Evolutionary conservation across 35 echinoderm and acorn worm species (phyloP).

Genomic region (Amphiura filiformis): DNA sequence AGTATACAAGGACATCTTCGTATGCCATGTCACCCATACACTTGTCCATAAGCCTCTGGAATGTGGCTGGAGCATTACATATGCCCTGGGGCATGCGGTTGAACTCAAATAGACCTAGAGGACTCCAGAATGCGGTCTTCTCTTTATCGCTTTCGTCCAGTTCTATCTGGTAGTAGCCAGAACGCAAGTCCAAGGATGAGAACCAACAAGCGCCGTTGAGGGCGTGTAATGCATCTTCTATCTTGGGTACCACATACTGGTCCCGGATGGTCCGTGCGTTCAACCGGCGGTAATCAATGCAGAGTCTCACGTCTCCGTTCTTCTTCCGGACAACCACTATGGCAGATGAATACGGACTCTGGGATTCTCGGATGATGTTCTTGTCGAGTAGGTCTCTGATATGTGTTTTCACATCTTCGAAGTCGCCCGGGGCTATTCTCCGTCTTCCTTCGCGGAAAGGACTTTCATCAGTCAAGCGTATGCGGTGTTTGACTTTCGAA

Average conservation of each 20-base stretch:
- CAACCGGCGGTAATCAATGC: conserved; percentile 42
- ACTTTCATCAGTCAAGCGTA: conserved; percentile 16
- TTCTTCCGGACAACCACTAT: conserved; percentile 52
- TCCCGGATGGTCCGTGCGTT: conserved; percentile 6
- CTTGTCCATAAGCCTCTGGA: conserved; percentile 67
- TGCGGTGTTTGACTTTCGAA: not conserved
- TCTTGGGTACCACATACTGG: conserved; percentile 23
- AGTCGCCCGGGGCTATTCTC: conserved; percentile 11
- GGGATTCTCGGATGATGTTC: conserved; percentile 33
- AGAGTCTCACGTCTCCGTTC: conserved; percentile 21
- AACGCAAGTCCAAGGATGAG: conserved; percentile 27
- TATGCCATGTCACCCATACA: conserved; percentile 45
- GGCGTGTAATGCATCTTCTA: conserved; percentile 4
- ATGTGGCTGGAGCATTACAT: conserved; percentile 61
- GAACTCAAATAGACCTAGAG: conserved; percentile 52
- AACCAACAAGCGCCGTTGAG: conserved; percentile 12
- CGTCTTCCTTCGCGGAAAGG: conserved; percentile 20
- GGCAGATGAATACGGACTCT: conserved; percentile 35
- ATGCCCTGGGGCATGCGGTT: conserved; percentile 74
- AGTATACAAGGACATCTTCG: conserved; percentile 49
- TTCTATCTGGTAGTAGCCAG: conserved; percentile 74
- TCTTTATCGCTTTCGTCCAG: conserved; percentile 53
- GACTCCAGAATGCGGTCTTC: conserved; percentile 70
- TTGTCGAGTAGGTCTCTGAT: conserved; percentile 31
- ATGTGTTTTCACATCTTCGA: conserved; percentile 18